A percentile compares a stretch with the other conserved stretches of the same genome.
Conservation (phyloP, 2,797 vertebrate species). For the Apogon hyalosoma region DNA sequence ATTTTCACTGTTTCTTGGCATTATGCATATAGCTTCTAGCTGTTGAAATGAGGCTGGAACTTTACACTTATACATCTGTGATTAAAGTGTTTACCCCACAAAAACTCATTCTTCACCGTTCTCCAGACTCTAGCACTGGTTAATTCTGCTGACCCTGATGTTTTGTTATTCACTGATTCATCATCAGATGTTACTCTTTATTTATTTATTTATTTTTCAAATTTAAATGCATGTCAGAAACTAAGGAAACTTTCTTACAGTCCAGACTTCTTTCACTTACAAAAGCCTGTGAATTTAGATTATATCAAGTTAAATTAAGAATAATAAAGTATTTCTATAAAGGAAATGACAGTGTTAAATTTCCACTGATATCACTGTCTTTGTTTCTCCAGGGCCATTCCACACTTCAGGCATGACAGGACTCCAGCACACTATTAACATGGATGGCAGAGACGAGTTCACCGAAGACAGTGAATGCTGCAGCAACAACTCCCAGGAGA, state of each 20-base stretch:
- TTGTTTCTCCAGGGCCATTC: conserved; percentile 81
- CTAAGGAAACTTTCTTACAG: too few species aligned
- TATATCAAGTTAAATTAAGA: too few species aligned
- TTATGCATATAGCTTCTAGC: too few species aligned
- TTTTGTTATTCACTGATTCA: conserved; percentile 2
- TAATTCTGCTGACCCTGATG: neutral
- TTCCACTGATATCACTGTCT: conserved; percentile 2
- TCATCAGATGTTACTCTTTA: neutral
- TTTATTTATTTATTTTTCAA: too few species aligned
- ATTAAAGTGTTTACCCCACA: too few species aligned
- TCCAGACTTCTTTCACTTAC: too few species aligned
- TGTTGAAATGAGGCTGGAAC: too few species aligned
- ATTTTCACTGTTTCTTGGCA: too few species aligned
- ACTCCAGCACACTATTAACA: conserved; percentile 85
- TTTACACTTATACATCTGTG: too few species aligned
- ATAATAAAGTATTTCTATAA: too few species aligned
- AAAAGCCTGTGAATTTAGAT: too few species aligned
- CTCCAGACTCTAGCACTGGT: neutral
- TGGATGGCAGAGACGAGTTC: conserved; percentile 86
- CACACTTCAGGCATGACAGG: conserved; percentile 83
- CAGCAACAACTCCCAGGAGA: conserved; percentile 85
- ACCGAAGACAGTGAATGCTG: conserved; percentile 84
- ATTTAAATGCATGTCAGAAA: too few species aligned
- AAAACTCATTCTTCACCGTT: neutral
- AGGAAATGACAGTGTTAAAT: neutral